Percentiles rank a stretch among this genome's conserved stretches.
phyloP scores from a whole-genome alignment of 2,888 invertebrate genomes.

The Drosophila putrida region DNA sequence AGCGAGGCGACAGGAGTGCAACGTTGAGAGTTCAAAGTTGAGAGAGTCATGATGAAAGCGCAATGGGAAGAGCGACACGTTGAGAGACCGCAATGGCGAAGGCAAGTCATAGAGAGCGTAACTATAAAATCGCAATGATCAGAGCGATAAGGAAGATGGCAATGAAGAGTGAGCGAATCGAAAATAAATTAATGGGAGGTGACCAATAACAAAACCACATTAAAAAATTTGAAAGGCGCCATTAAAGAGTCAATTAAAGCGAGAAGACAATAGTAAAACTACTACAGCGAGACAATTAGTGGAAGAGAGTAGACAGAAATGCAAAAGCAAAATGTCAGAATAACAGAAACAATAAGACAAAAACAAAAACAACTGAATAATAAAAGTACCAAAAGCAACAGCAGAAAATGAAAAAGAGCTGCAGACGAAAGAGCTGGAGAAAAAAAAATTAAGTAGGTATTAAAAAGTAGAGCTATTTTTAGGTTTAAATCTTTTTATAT shows the following conservation, averaged over 20 bases:
- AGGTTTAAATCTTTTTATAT: slow-evolving; percentile 12
- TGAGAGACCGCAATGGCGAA: background rate
- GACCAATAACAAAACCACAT: background rate
- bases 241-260: slow-evolving; percentile 1
- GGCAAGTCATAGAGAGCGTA: background rate
- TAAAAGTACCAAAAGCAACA: background rate
- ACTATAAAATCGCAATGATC: background rate
- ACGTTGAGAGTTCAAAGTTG: background rate
- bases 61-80: background rate
- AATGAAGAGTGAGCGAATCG: background rate
- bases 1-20: background rate
- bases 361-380: background rate
- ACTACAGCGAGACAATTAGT: slow-evolving; percentile 1
- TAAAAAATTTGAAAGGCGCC: background rate
- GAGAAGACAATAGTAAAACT: background rate
- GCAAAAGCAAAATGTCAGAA: background rate
- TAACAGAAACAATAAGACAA: slow-evolving; percentile 1
- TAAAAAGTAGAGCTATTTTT: background rate
- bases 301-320: background rate
- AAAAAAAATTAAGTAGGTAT: background rate
- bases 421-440: background rate
- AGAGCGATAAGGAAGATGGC: background rate
- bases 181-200: background rate
- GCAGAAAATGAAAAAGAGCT: background rate
- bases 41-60: background rate